These are phyloP conservation scores for Aphis craccivora DNA, from an alignment of 1,140 invertebrate species.

Conservation along the genomic window DNA sequence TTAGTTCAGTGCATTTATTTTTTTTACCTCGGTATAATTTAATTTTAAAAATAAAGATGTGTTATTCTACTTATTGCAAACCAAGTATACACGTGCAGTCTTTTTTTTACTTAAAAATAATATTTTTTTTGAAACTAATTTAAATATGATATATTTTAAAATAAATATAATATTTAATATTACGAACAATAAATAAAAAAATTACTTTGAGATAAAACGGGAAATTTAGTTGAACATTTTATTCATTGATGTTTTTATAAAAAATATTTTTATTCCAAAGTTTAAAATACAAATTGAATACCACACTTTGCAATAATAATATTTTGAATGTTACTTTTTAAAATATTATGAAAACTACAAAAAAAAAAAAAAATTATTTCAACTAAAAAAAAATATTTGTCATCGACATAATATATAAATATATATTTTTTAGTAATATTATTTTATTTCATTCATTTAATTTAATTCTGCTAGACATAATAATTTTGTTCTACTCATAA, in stretches of 20 bases:
- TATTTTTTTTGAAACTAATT: constrained; percentile 20
- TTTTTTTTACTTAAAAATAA: constrained; percentile 22
- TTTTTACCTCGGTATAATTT: constrained; percentile 51
- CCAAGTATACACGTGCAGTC: background rate
- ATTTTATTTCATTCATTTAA: background rate
- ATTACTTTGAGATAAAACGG: background rate
- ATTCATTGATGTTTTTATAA: background rate
- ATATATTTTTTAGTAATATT: background rate
- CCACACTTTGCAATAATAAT: background rate
- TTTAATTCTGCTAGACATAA: background rate
- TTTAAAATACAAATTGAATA: background rate
- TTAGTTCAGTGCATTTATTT: constrained; percentile 42
- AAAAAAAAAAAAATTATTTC: background rate
- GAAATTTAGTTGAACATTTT: background rate
- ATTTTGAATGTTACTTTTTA: background rate
- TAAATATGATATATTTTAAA: background rate
- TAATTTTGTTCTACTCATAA: background rate
- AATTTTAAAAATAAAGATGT: constrained; percentile 50
- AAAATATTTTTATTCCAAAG: background rate
- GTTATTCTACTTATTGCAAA: constrained; percentile 29
- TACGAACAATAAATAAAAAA: background rate
- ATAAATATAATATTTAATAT: background rate
- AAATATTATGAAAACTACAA: background rate
- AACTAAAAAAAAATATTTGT: background rate
- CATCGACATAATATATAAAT: background rate